These are phyloP conservation scores for Phoeniculus purpureus DNA, from an alignment of 2,797 vertebrate species.

Conservation along the genomic window DNA sequence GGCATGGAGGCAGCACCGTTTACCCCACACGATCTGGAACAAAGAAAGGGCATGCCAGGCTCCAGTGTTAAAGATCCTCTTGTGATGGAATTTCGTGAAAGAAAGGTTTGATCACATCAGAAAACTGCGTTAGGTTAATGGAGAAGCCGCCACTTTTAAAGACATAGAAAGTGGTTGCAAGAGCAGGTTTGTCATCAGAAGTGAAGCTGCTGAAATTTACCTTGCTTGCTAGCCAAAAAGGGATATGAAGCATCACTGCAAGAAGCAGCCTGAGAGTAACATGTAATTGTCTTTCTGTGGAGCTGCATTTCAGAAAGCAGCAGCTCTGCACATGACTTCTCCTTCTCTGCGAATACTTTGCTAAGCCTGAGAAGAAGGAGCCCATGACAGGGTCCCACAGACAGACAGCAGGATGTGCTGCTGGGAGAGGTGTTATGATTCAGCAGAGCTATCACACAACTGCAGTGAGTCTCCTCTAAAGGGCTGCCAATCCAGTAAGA, in stretches of 20 bases:
- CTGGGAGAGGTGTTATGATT: not conserved
- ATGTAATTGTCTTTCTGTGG: not conserved
- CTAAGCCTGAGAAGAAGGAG: not conserved
- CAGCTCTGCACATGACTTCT: not conserved
- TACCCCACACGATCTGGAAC: not conserved
- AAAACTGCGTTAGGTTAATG: not conserved
- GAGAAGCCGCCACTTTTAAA: not conserved
- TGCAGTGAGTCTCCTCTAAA: not conserved
- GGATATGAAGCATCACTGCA: not conserved
- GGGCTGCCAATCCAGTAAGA: not conserved
- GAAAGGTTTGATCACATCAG: not conserved
- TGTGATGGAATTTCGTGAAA: not conserved
- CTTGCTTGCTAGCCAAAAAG: not conserved
- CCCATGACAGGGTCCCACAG: not conserved
- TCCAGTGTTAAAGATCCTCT: not conserved
- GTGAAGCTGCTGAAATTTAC: not conserved
- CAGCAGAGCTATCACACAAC: not conserved
- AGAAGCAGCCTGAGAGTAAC: conserved; percentile 7
- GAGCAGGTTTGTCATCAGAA: conserved; percentile 10
- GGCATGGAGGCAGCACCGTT: not conserved
- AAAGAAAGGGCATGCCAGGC: not conserved
- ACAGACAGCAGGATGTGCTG: not conserved
- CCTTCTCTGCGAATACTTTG: not conserved
- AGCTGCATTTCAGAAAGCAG: not conserved
- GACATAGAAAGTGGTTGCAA: not conserved